Base-by-base conservation (phyloP, 2,888 invertebrate species). In the Steinernema hermaphroditum region DNA sequence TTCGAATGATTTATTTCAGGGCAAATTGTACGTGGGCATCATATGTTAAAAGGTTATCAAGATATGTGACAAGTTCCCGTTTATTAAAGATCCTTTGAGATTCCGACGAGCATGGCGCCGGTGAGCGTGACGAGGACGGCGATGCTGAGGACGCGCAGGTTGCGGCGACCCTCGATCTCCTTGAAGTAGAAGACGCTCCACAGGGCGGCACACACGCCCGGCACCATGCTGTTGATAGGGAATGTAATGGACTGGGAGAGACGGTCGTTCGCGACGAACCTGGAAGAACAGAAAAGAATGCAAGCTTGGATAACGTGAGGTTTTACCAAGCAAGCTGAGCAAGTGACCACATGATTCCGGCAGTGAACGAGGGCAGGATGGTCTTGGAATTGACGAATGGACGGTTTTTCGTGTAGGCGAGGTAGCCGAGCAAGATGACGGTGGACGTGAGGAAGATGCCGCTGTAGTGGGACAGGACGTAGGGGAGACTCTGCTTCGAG, bases 291-390 rank as follows among this genome's bases (percentile, higher is more conserved):
- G 16, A 70, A 70, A 41, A 4, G 16, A 29, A 22, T 57, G 37
- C 22, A 70, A 49, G 27, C 19, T 22, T 22, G 41, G 22, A 70
- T 34, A 19, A 70, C 16, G 12, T 24, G 22, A 14, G 27, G 2
- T 32, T 54, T 44, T 73, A 79, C 87, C 89, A 90, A 43, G 86
- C 82, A 4, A 87, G 81, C n/a, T 88, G 87, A 24, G 88, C 89
- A 8, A 88, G 77, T 2, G 85, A 87, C 89, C 89, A 89, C 85
- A 89, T 86, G 9, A 87, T 54, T 0, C 89, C 89, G 2, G 88
- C 87, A n/a, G 87, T 75, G 46, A 88, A 78, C 8, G 87, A 88
- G 1, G 89, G 89, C 32, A 89, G 79, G 49, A 88, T 86, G n/a
- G 86, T 85, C 27, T 82, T 78, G 0, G 87, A 86, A 73, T 87